phyloP scores from a whole-genome alignment of 2,888 invertebrate species.

The Dicyrtoma fusca region DNA sequence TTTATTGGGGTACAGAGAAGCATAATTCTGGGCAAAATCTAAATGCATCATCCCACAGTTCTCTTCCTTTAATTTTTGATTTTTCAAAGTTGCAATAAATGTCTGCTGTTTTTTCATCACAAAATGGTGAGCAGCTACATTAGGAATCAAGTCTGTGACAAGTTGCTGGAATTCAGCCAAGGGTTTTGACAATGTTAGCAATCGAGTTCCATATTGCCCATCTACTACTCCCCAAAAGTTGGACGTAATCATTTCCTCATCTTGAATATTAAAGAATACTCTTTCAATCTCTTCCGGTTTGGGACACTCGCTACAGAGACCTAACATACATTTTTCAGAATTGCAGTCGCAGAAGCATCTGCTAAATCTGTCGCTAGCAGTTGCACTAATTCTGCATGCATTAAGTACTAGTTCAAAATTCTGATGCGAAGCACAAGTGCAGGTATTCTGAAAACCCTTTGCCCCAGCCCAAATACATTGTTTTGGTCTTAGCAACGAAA shows the following conservation, averaged over 20 bases:
- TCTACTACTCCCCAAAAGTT: not conserved
- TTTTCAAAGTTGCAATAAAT: no score
- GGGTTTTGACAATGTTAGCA: not conserved
- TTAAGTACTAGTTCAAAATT: not conserved
- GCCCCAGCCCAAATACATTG: no score
- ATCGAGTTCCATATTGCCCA: not conserved
- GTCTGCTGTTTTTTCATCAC: not conserved
- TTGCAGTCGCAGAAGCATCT: not conserved
- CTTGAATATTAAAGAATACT: not conserved
- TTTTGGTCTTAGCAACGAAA: no score
- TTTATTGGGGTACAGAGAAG: not conserved
- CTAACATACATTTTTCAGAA: constrained; percentile 3
- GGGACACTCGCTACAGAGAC: not conserved
- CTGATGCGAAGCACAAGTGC: not conserved
- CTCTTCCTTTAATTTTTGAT: no score
- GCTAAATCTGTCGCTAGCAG: not conserved
- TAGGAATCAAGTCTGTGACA: not conserved
- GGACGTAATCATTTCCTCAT: not conserved
- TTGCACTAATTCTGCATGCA: not conserved
- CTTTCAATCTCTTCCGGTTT: not conserved
- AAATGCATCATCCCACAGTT: not conserved
- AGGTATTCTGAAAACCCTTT: not conserved
- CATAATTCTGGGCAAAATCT: constrained; percentile 7
- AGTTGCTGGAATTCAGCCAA: not conserved
- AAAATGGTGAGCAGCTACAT: constrained; percentile 1